phyloP scores from a whole-genome alignment of 2,113 vertebrate species.

The Cepphus grylle region DNA sequence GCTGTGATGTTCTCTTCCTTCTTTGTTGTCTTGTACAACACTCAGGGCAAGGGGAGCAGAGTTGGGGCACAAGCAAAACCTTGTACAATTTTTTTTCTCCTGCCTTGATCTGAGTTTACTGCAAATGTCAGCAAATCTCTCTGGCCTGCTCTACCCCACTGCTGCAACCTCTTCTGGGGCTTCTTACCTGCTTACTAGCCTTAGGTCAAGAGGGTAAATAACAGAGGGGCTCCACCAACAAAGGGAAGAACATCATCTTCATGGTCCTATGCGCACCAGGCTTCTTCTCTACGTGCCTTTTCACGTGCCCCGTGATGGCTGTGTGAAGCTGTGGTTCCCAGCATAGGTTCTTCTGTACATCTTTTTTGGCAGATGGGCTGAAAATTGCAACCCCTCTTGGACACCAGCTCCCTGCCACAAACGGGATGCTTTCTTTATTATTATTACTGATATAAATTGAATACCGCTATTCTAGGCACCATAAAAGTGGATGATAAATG shows the following conservation, averaged over 20 bases:
- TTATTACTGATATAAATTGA: background rate
- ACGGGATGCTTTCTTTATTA: background rate
- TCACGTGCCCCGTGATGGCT: background rate
- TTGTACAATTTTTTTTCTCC: background rate
- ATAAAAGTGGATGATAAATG: constrained; percentile 12
- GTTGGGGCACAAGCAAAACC: background rate
- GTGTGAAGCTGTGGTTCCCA: background rate
- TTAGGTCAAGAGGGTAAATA: background rate
- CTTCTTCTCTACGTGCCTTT: background rate
- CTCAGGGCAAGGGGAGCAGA: background rate
- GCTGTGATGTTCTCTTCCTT: background rate
- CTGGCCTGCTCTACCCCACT: background rate
- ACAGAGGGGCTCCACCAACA: background rate
- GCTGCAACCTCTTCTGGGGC: background rate
- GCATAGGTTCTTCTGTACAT: fast-evolving
- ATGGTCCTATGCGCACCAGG: fast-evolving
- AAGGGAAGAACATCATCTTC: background rate
- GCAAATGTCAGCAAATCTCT: background rate
- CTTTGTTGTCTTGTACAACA: fast-evolving
- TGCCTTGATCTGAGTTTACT: background rate
- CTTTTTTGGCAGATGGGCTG: background rate
- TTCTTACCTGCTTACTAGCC: background rate
- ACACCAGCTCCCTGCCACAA: background rate
- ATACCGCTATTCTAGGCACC: background rate
- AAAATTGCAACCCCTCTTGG: background rate